Evolutionary conservation across 2,888 invertebrate genomes (phyloP).

Genomic region (Ornithoptera alexandrae): DNA sequence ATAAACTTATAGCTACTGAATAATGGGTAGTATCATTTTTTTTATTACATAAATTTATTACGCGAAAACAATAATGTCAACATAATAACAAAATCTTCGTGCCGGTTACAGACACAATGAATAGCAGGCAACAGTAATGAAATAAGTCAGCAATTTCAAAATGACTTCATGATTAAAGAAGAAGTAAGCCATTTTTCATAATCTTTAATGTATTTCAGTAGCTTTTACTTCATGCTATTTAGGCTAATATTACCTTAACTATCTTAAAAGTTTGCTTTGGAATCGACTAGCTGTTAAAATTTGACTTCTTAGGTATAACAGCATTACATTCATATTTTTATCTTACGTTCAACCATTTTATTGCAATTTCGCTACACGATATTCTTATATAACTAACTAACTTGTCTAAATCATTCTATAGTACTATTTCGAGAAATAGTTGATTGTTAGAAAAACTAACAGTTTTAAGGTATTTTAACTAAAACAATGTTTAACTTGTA

Average conservation of each 20-base stretch:
- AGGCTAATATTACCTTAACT: conserved; percentile 21
- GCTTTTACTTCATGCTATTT: conserved; percentile 19
- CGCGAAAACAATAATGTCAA: too few relatives aligned
- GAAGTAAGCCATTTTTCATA: conserved; percentile 2
- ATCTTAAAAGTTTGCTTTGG: conserved; percentile 25
- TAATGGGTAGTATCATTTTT: too few relatives aligned
- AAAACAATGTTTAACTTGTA: neutral
- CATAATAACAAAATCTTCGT: neutral
- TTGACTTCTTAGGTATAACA: too few relatives aligned
- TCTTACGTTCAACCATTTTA: neutral
- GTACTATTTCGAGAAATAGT: too few relatives aligned
- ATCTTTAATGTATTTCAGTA: conserved; percentile 20
- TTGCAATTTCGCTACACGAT: too few relatives aligned
- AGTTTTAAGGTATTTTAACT: neutral
- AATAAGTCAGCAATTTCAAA: conserved; percentile 23
- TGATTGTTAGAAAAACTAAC: neutral
- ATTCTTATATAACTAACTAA: too few relatives aligned
- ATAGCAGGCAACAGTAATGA: conserved; percentile 17
- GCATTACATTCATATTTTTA: too few relatives aligned
- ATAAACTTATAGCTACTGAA: too few relatives aligned
- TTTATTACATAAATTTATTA: too few relatives aligned
- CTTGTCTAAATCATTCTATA: too few relatives aligned
- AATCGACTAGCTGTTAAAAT: neutral
- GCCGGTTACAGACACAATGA: neutral
- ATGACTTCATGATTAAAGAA: conserved; percentile 25